phyloP scores from a whole-genome alignment of 2,888 invertebrate genomes.

The Lepidocyrtoides sp. region DNA sequence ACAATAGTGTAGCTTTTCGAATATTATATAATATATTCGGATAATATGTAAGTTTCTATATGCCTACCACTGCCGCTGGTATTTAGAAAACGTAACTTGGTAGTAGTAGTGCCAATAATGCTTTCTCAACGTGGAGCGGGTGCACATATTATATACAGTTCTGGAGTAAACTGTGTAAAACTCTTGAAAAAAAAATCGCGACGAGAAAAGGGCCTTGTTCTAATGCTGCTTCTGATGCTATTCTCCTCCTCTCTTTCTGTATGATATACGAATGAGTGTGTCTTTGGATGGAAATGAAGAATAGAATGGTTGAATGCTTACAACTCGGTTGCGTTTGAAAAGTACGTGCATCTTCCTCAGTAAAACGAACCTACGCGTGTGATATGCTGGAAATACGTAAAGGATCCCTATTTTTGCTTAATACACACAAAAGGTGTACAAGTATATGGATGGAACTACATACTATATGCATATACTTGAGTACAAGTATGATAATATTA shows the following conservation, averaged over 20 bases:
- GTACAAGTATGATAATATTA: too few species aligned
- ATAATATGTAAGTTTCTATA: background rate
- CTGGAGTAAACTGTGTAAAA: constrained; percentile 2
- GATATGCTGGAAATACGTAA: constrained; percentile 67
- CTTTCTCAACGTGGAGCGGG: background rate
- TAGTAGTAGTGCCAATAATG: background rate
- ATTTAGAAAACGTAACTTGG: constrained; percentile 15
- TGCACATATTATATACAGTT: background rate
- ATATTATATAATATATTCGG: constrained; percentile 9
- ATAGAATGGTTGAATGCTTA: constrained; percentile 67
- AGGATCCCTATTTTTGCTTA: background rate
- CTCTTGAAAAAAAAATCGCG: constrained; percentile 46
- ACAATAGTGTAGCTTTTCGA: background rate
- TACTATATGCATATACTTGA: background rate
- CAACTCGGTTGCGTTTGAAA: constrained; percentile 53
- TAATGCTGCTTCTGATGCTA: background rate
- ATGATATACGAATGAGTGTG: constrained; percentile 10
- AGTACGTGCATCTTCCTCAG: constrained; percentile 43
- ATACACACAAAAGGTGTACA: background rate
- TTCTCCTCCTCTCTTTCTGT: background rate
- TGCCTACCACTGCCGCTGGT: background rate
- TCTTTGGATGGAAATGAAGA: constrained; percentile 33
- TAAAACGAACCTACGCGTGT: constrained; percentile 36
- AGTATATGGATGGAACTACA: background rate
- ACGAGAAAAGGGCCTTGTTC: constrained; percentile 40